Evolutionary conservation across 2,888 invertebrate genomes (phyloP), one percentile per base, ranked within the genome.

Genomic region (Endomychus coccineus): DNA sequence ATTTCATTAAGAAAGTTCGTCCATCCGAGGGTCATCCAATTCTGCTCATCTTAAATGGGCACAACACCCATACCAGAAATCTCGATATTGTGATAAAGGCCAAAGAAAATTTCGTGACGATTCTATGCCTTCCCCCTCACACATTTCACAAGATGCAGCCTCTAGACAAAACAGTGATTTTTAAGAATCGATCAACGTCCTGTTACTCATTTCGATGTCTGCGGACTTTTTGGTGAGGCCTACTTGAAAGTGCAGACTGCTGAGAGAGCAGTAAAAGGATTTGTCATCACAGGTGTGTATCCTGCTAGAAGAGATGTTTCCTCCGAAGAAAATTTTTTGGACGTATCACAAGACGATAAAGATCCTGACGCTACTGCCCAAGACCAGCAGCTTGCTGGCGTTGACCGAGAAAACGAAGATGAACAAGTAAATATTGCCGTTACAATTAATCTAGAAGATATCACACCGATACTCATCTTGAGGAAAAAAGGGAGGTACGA

Each of bases 101-200:
- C 5, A 12, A 27, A 27, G 3, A 27, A n/a, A n/a, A n/a, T n/a
- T n/a, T n/a, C n/a, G n/a, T n/a, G n/a, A n/a, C n/a, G n/a, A 27
- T 23, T 23, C 6, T 23, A 23, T 23, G 24, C 13, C 24, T 23
- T 11, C n/a, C 2, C 24, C 24, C 24, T 23, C 24, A 23, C n/a
- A 7, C 24, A 23, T 23, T 12, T 12, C 24, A 23, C 6, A 23
- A 3, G 24, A 23, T 9, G n/a, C 24, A 23, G n/a, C 24, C 24
- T n/a, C 5, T 23, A 23, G n/a, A 23, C 6, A 23, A 40, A 22
- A 36, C 36, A 6, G 27, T 32, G n/a, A 36, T 35, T 27, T 12
- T 27, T 10, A 28, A 23, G 23, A 16, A 27, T 27, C 16, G 15
- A 15, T 19, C 16, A 15, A 2, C 24, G 25, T 34, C 21, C 21